Percentiles rank a stretch among this genome's conserved stretches.
Conservation (phyloP, 2,113 vertebrate genomes). For the Perca fluviatilis region DNA sequence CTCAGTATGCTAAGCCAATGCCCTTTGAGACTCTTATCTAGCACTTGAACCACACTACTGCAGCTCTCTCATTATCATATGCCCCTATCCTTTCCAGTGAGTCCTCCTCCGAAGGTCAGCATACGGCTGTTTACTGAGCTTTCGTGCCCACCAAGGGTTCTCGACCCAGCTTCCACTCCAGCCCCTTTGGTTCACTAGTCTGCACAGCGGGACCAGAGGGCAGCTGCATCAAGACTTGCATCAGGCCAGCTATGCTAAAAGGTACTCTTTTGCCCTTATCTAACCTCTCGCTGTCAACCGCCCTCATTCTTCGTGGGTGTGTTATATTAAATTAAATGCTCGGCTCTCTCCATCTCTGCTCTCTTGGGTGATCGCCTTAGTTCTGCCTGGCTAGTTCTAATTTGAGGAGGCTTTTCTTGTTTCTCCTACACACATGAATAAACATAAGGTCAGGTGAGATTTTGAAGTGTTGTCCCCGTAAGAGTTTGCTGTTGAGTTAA, state of each 20-base stretch:
- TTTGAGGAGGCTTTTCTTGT: slow-evolving; percentile 40
- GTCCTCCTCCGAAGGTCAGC: slow-evolving; percentile 58
- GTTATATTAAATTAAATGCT: slow-evolving; percentile 64
- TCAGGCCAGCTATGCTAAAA: slow-evolving; percentile 54
- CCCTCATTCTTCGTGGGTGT: slow-evolving; percentile 40
- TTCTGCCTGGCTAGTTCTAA: slow-evolving; percentile 49
- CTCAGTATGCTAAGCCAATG: neutral
- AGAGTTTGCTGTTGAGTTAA: slow-evolving; percentile 28
- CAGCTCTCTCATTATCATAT: slow-evolving; percentile 35
- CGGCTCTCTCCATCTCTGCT: slow-evolving; percentile 25
- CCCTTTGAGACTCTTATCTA: slow-evolving; percentile 21
- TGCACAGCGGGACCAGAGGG: slow-evolving; percentile 35
- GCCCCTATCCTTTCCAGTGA: slow-evolving; percentile 27
- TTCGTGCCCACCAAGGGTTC: slow-evolving; percentile 23
- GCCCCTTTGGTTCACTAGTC: slow-evolving; percentile 25
- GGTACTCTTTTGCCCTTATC: slow-evolving; percentile 50
- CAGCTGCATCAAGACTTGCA: slow-evolving; percentile 48
- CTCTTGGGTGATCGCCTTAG: slow-evolving; percentile 57
- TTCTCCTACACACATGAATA: slow-evolving; percentile 66
- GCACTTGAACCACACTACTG: slow-evolving; percentile 5
- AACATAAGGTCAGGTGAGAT: slow-evolving; percentile 67
- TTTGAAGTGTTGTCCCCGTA: slow-evolving; percentile 3
- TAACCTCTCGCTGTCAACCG: slow-evolving; percentile 52
- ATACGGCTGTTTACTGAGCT: slow-evolving; percentile 45
- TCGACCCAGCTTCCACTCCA: slow-evolving; percentile 16